These are phyloP conservation scores for Eurystomus glaucurus DNA, from an alignment of 2,797 vertebrate genomes.

Conservation along the genomic window DNA sequence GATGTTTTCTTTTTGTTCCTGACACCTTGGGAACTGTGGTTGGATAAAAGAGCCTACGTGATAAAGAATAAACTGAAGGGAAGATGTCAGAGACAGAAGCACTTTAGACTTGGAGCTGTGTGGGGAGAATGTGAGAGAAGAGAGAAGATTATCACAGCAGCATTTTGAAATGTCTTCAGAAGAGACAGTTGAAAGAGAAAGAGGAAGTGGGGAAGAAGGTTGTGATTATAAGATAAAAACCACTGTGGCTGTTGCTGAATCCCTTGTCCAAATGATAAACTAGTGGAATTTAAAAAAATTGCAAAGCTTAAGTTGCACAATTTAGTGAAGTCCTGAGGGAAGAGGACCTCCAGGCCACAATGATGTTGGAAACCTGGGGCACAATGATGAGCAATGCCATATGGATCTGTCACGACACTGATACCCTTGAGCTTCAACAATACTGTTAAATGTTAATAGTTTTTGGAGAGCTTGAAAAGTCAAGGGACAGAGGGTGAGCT, in stretches of 20 bases:
- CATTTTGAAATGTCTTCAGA: slow-evolving; percentile 10
- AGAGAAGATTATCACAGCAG: not conserved
- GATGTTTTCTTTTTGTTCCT: slow-evolving; percentile 7
- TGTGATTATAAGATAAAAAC: not conserved
- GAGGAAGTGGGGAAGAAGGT: not conserved
- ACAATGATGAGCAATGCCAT: accelerated
- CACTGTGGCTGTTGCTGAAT: not conserved
- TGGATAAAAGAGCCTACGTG: not conserved
- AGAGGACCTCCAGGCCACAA: not conserved
- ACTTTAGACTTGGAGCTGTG: not conserved
- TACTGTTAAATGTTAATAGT: not conserved
- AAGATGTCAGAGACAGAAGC: not conserved
- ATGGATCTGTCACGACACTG: not conserved
- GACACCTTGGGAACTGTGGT: not conserved
- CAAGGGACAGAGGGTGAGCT: not conserved
- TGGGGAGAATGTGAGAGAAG: not conserved
- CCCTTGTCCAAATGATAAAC: not conserved
- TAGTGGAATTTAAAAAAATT: not conserved
- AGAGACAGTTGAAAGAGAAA: not conserved
- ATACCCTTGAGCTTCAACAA: not conserved
- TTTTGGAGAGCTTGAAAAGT: not conserved
- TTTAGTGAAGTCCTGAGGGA: not conserved
- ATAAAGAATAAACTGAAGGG: not conserved
- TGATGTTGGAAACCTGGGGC: not conserved
- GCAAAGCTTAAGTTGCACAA: not conserved